Percentiles rank a stretch among this genome's conserved stretches.
These are phyloP conservation scores for Loxodonta africana DNA, from an alignment of 2,113 vertebrate species.

Conservation along the genomic window DNA sequence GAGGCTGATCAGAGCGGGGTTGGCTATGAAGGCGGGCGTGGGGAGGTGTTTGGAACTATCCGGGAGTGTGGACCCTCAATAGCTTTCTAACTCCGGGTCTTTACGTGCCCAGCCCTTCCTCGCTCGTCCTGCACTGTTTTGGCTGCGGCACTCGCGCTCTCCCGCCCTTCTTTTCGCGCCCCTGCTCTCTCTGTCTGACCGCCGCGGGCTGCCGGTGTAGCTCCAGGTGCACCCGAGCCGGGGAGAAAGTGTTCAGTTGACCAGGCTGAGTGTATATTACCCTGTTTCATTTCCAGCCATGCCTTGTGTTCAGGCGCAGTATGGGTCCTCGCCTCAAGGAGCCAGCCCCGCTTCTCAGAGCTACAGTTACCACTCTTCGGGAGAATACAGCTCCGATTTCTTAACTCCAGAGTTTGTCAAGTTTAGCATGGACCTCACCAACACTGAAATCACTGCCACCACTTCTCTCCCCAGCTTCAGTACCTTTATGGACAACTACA, in stretches of 20 bases:
- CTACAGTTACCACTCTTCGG: slow-evolving; percentile 99
- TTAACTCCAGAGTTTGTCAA: slow-evolving; percentile 99
- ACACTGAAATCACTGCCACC: slow-evolving; percentile 99
- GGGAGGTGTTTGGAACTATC: slow-evolving; percentile 32
- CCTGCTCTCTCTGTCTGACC: not conserved
- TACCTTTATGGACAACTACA: slow-evolving; percentile 99
- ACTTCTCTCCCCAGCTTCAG: slow-evolving; percentile 99
- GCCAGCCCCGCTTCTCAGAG: slow-evolving; percentile 99
- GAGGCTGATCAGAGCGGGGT: not conserved
- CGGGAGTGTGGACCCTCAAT: not conserved
- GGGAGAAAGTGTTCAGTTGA: slow-evolving; percentile 79
- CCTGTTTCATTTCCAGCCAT: slow-evolving; percentile 96
- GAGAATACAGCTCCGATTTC: slow-evolving; percentile 99
- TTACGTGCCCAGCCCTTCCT: not conserved
- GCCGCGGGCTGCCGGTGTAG: slow-evolving; percentile 81
- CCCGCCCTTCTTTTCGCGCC: not conserved
- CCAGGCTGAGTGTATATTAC: slow-evolving; percentile 88
- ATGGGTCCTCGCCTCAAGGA: slow-evolving; percentile 99
- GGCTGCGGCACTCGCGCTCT: not conserved
- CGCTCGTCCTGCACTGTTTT: not conserved
- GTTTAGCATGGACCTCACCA: slow-evolving; percentile 99
- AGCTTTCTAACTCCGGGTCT: slow-evolving; percentile 39
- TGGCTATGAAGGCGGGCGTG: not conserved
- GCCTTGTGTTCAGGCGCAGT: slow-evolving; percentile 99
- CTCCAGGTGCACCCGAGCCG: slow-evolving; percentile 78